Evolutionary conservation across 2,797 vertebrate genomes (phyloP).

Genomic region (Paramormyrops hopkinsi): DNA sequence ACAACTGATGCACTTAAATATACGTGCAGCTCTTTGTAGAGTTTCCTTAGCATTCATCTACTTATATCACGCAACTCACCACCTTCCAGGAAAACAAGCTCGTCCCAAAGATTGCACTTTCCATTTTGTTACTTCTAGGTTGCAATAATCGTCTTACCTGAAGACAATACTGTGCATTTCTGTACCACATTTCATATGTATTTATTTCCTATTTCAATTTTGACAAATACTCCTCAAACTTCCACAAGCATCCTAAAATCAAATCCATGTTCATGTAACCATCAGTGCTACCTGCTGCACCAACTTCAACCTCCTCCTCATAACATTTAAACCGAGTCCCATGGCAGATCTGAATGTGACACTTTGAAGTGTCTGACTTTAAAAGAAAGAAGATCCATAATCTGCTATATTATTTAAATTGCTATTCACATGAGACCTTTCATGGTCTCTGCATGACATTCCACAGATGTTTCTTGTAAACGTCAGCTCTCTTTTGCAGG

Average conservation of each 20-base stretch:
- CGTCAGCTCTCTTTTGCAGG: not conserved
- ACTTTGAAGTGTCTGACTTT: conserved; percentile 3
- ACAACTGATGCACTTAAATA: not conserved
- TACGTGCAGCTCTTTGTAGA: not conserved
- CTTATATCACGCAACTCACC: not conserved
- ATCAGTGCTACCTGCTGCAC: not conserved
- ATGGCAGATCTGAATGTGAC: not conserved
- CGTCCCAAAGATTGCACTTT: not conserved
- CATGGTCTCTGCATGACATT: not conserved
- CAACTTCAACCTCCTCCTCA: not conserved
- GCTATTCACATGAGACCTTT: conserved; percentile 3
- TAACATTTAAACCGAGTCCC: not conserved
- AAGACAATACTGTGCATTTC: not conserved
- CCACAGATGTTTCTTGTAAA: not conserved
- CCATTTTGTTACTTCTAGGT: not conserved
- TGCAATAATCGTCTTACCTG: not conserved
- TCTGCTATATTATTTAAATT: not conserved
- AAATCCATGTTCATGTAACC: not conserved
- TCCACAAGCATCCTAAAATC: not conserved
- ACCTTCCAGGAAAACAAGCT: not conserved
- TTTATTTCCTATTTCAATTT: not conserved
- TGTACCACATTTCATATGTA: not conserved
- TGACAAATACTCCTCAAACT: not conserved
- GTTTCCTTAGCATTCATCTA: not conserved
- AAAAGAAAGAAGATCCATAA: not conserved